A percentile compares a stretch with the other conserved stretches of the same genome.
These are phyloP conservation scores for Campaea margaritaria DNA, from an alignment of 2,888 invertebrate genomes.

Conservation along the genomic window DNA sequence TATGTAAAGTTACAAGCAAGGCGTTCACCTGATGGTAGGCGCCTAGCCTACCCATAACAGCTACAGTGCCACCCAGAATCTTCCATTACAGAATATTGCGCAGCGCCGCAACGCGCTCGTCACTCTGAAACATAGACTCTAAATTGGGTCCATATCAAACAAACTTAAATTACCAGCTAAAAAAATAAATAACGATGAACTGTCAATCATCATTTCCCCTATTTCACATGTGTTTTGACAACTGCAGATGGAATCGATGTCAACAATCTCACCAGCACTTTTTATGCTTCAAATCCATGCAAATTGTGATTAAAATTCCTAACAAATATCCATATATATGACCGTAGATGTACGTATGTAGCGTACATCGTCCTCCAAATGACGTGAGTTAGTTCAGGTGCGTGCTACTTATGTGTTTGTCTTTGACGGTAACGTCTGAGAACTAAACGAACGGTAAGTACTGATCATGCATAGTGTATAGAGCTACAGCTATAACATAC, in stretches of 20 bases:
- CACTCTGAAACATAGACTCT: too few relatives aligned
- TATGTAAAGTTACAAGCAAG: too few relatives aligned
- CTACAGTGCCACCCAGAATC: too few relatives aligned
- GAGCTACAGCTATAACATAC: slow-evolving; percentile 10
- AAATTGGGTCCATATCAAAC: too few relatives aligned
- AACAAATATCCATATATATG: slow-evolving; percentile 25
- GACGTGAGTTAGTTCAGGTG: slow-evolving; percentile 74
- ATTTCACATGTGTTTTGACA: slow-evolving; percentile 2
- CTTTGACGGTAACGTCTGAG: slow-evolving; percentile 39
- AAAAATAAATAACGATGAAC: not conserved
- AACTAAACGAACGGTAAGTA: slow-evolving; percentile 13
- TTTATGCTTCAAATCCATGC: slow-evolving; percentile 23
- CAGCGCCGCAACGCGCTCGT: too few relatives aligned
- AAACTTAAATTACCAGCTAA: not conserved
- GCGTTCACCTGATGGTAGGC: too few relatives aligned
- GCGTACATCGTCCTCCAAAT: slow-evolving; percentile 53
- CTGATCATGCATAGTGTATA: slow-evolving; percentile 9
- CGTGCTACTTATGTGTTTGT: slow-evolving; percentile 69
- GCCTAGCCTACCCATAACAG: too few relatives aligned
- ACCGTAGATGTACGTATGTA: slow-evolving; percentile 19
- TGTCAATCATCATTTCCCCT: slow-evolving; percentile 12
- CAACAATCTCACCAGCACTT: slow-evolving; percentile 10
- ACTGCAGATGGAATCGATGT: slow-evolving; percentile 11
- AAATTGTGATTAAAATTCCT: slow-evolving; percentile 34
- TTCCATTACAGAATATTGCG: too few relatives aligned